Conservation (phyloP, 92 coral and sea anemone species). For the Umimayanthus chanpuru region DNA sequence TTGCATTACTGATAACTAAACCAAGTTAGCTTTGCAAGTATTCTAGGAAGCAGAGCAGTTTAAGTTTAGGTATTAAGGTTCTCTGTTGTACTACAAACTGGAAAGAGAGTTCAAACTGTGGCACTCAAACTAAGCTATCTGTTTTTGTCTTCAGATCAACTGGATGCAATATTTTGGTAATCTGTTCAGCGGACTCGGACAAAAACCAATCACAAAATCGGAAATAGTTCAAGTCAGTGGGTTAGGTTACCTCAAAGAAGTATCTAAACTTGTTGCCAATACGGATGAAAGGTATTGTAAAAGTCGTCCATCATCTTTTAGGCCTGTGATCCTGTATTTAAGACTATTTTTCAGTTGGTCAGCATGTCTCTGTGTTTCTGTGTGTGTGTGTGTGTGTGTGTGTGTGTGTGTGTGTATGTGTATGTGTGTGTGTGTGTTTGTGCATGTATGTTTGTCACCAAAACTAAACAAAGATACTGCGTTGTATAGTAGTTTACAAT, state of each 20-base stretch:
- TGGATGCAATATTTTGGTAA: conserved; percentile 64
- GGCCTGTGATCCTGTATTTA: not conserved
- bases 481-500: no score
- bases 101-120: not conserved
- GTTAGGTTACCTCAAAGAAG: conserved; percentile 33
- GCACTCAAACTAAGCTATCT: not conserved
- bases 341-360: not conserved
- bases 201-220: conserved; percentile 49
- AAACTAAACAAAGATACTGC: no score
- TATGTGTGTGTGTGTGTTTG: no score
- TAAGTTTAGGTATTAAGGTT: not conserved
- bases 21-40: no score
- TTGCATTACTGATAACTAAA: no score
- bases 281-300: conserved; percentile 46
- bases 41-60: not conserved
- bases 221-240: conserved; percentile 52
- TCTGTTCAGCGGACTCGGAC: conserved; percentile 60
- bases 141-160: conserved; percentile 53
- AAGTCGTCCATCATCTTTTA: not conserved
- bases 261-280: conserved; percentile 28
- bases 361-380: not conserved
- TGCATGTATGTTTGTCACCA: no score
- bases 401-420: no score
- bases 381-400: no score
- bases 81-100: not conserved